Evolutionary conservation across 2,797 vertebrate genomes (phyloP), one percentile per base, ranked within the genome.

Genomic region (Ctenochaetus hawaiiensis): DNA sequence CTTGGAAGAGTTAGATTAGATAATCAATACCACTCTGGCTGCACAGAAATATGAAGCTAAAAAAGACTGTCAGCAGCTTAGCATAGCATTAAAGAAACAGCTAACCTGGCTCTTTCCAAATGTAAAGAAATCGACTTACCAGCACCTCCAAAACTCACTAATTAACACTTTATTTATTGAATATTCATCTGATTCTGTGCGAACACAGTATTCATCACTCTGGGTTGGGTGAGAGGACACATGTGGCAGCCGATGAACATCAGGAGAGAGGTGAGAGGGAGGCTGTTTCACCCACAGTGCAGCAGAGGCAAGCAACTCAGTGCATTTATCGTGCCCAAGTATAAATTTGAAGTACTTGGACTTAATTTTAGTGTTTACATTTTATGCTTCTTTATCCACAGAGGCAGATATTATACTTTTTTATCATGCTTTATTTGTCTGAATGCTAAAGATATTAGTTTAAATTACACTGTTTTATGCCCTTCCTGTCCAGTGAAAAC

Each of bases 191-290:
- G 26, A 60, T 58, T 44, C 59, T 52, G 52, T 69, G 65, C 64
- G 52, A 82, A 72, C 20, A 44, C 37, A 14, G 41, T 60, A 53
- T 72, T 62, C 23, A 69, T 70, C 44, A 2, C 58, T 58, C 17
- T 26, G 39, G 8, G 44, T 7, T 59, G 45, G 57, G 41, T 69
- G 67, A 80, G 69, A 84, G 26, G 51, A 73, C 48, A n/a, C 26
- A 10, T 23, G 20, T 37, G 44, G 47, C 54, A 70, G 56, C 41
- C 1, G 10, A 69, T 26, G 20, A 22, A 71, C 69, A 72, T 77
- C n/a, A 66, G 66, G 61, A 14, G 66, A 75, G 64, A 74, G 70
- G 62, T 61, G 44, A 84, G 69, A 67, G 76, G 8, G 74, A 74
- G 65, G 67, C 23, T 62, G 72, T 68, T 75, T 75, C 47, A 79